Evolutionary conservation across 2,797 vertebrate genomes (phyloP).

Genomic region (Neostethus bicornis): DNA sequence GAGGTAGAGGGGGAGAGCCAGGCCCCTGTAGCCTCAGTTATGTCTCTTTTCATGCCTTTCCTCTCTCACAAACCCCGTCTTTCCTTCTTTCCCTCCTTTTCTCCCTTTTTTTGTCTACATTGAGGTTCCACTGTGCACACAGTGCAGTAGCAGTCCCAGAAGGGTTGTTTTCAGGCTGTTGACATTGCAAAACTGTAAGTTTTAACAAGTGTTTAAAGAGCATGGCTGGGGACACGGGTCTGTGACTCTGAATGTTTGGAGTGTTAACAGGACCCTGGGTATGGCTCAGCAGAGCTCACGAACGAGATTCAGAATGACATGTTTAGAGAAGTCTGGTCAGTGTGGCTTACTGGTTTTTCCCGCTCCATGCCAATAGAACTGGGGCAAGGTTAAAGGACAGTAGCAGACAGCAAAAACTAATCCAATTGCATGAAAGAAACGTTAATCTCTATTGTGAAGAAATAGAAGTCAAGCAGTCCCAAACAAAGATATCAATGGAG

Average conservation of each 20-base stretch:
- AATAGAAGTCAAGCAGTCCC: slow-evolving; percentile 19
- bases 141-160: slow-evolving; percentile 69
- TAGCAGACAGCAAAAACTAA: slow-evolving; percentile 15
- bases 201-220: slow-evolving; percentile 85
- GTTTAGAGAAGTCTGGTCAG: slow-evolving; percentile 63
- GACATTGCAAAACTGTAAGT: slow-evolving; percentile 78
- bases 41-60: slow-evolving; percentile 46
- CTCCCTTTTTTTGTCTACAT: slow-evolving; percentile 35
- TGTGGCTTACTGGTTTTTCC: slow-evolving; percentile 59
- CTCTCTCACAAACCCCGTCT: slow-evolving; percentile 8
- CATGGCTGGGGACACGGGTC: slow-evolving; percentile 75
- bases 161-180: slow-evolving; percentile 79
- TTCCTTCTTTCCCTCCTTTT: slow-evolving; percentile 7
- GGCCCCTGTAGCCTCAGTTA: slow-evolving; percentile 38
- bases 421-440: slow-evolving; percentile 18
- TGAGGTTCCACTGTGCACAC: slow-evolving; percentile 51
- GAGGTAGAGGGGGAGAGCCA: slow-evolving; percentile 30
- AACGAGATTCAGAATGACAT: slow-evolving; percentile 67
- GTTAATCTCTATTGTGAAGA: slow-evolving; percentile 31
- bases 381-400: slow-evolving; percentile 29
- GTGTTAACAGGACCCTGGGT: slow-evolving; percentile 75
- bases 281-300: slow-evolving; percentile 44
- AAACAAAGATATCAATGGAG: slow-evolving; percentile 16
- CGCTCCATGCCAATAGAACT: slow-evolving; percentile 31
- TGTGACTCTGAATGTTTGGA: slow-evolving; percentile 80